A percentile compares a stretch with the other conserved stretches of the same genome.
Conservation (phyloP, 2,113 vertebrate species). For the Macheiramphus alcinus region DNA sequence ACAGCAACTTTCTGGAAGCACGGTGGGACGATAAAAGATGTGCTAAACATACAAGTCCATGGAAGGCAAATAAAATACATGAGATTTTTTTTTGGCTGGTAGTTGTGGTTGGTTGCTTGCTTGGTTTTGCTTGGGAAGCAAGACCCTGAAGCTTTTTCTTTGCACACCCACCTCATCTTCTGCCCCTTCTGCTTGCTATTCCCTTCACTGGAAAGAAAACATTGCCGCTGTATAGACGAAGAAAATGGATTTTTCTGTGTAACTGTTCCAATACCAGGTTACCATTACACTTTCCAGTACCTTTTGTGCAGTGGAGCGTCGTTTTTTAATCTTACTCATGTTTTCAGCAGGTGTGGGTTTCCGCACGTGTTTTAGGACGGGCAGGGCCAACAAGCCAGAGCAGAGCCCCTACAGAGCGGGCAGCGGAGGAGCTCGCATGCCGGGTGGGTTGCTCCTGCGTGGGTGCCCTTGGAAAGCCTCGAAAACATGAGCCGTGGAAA, state of each 20-base stretch:
- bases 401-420: neutral
- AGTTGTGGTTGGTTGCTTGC: neutral
- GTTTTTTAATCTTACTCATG: neutral
- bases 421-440: neutral
- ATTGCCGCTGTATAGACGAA: neutral
- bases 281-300: neutral
- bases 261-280: neutral
- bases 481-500: neutral
- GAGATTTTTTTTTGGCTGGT: neutral
- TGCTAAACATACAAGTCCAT: slow-evolving; percentile 22
- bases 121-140: neutral
- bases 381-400: neutral
- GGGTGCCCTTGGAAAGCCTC: neutral
- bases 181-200: neutral
- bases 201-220: neutral
- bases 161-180: neutral
- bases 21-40: slow-evolving; percentile 34
- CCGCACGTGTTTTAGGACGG: neutral
- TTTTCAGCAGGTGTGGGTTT: neutral
- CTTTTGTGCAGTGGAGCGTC: neutral
- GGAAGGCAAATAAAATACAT: slow-evolving; percentile 27
- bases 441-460: neutral
- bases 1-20: neutral
- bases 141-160: neutral
- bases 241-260: neutral